A percentile compares a stretch with the other conserved stretches of the same genome.
These are phyloP conservation scores for Propithecus perrieri DNA, from an alignment of 2,797 vertebrate species.

Conservation along the genomic window DNA sequence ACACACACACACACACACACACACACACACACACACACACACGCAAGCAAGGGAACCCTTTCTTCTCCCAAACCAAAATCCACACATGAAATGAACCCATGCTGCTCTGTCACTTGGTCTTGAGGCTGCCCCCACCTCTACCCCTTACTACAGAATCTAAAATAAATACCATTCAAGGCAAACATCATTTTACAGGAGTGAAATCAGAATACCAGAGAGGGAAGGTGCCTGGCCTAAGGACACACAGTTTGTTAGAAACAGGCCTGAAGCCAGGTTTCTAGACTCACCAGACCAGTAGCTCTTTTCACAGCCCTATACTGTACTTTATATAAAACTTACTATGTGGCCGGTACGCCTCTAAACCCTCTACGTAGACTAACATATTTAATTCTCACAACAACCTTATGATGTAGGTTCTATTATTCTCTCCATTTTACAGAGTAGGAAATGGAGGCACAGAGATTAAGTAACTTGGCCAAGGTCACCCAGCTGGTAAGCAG, in stretches of 20 bases:
- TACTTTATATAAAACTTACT: neutral
- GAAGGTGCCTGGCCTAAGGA: neutral
- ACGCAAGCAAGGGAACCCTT: neutral
- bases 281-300: neutral
- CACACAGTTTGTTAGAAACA: neutral
- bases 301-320: rapidly evolving
- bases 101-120: neutral
- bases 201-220: neutral
- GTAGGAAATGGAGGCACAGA: neutral
- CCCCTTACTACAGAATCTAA: neutral
- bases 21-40: neutral
- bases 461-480: neutral
- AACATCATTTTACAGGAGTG: neutral
- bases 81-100: neutral
- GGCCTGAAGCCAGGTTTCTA: neutral
- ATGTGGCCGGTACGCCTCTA: neutral
- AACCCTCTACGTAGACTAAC: neutral
- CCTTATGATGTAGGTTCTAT: neutral
- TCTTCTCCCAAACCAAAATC: neutral
- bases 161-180: neutral
- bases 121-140: neutral
- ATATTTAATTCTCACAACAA: neutral
- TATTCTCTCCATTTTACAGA: neutral
- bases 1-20: neutral
- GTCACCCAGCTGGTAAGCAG: neutral